Evolutionary conservation across 1,140 invertebrate species (phyloP).

Genomic region (Gonioctena quinquepunctata): DNA sequence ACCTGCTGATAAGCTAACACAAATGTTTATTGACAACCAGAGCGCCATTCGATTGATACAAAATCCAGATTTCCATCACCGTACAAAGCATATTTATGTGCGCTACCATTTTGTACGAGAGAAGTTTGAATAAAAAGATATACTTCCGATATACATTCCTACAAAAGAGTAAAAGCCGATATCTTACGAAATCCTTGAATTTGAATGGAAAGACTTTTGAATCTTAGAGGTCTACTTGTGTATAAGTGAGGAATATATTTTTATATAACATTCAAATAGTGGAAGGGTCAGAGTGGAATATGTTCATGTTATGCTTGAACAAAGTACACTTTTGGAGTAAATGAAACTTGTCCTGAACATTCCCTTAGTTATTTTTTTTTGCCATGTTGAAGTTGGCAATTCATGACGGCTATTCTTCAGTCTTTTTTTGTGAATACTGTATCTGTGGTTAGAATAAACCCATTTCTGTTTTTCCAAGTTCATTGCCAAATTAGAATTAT

Average conservation of each 20-base stretch:
- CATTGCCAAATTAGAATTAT: no score
- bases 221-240: neutral
- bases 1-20: neutral
- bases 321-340: no score
- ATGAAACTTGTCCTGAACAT: no score
- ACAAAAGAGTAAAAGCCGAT: conserved; percentile 18
- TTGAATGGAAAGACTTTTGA: neutral
- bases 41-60: conserved; percentile 18
- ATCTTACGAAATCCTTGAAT: conserved; percentile 10
- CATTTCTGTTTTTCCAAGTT: no score
- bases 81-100: conserved; percentile 26
- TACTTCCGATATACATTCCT: conserved; percentile 4
- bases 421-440: no score
- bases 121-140: neutral
- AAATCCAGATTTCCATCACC: conserved; percentile 19
- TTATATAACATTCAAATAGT: neutral
- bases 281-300: no score
- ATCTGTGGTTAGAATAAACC: no score
- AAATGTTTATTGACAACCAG: conserved; percentile 19
- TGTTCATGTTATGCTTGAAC: no score
- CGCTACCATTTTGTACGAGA: conserved; percentile 21
- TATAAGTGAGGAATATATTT: neutral
- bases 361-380: no score
- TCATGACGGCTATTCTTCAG: no score
- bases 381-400: no score